These are phyloP conservation scores for Heliconius ethilla DNA, from an alignment of 2,888 invertebrate species.

Conservation along the genomic window DNA sequence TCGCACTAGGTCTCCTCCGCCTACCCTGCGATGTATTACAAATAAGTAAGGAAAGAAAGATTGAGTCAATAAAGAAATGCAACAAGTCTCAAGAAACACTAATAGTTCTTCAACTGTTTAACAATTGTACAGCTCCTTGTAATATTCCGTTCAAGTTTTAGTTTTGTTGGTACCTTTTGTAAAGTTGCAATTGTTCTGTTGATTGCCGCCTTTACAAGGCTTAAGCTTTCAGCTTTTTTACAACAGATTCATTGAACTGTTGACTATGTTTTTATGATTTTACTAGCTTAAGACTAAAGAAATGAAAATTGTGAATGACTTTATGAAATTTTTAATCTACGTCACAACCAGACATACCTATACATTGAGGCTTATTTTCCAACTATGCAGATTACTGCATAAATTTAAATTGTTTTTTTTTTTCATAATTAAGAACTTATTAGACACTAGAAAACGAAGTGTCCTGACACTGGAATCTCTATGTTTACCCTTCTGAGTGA, in stretches of 20 bases:
- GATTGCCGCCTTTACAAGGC: not conserved
- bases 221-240: constrained; percentile 4
- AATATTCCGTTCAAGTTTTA: constrained; percentile 10
- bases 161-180: constrained; percentile 10
- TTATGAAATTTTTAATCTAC: not conserved
- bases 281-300: not conserved
- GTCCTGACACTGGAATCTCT: too few species aligned
- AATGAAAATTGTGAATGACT: not conserved
- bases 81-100: constrained; percentile 16
- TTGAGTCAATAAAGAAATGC: constrained; percentile 22
- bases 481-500: too few species aligned
- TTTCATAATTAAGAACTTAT: too few species aligned
- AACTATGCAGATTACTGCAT: too few species aligned
- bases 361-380: too few species aligned
- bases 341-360: too few species aligned
- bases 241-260: not conserved
- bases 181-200: constrained; percentile 22
- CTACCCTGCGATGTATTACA: not conserved
- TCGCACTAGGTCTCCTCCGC: not conserved
- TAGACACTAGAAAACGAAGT: too few species aligned
- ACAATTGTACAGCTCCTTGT: constrained; percentile 14
- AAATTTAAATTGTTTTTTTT: too few species aligned
- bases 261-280: not conserved
- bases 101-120: constrained; percentile 12
- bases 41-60: constrained; percentile 14